Conservation (phyloP, 2,888 invertebrate species). For the Tachina fera region DNA sequence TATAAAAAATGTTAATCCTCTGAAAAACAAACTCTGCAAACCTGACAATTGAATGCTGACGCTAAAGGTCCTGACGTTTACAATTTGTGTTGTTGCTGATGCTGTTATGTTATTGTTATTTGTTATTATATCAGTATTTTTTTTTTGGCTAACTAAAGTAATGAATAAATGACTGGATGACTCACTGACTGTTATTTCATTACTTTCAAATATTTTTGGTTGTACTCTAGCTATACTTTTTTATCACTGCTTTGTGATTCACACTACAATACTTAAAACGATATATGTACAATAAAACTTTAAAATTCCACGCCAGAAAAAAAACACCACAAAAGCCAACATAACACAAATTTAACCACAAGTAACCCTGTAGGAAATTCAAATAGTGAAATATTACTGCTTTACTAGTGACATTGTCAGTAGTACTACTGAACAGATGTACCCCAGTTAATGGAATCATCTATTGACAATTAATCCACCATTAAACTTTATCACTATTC, state of each 20-base stretch:
- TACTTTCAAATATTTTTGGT: slow-evolving; percentile 58
- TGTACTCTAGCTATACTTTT: slow-evolving; percentile 2
- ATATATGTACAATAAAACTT: slow-evolving; percentile 13
- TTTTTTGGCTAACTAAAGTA: slow-evolving; percentile 45
- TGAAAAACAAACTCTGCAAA: too few relatives aligned
- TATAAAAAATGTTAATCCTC: too few relatives aligned
- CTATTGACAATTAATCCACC: too few relatives aligned
- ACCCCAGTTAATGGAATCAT: too few relatives aligned
- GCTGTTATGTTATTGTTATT: not conserved
- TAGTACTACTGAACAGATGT: too few relatives aligned
- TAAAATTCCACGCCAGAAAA: slow-evolving; percentile 64
- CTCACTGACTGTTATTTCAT: slow-evolving; percentile 61
- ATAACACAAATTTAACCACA: slow-evolving; percentile 69
- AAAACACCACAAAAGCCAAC: slow-evolving; percentile 64
- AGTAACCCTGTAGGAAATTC: too few relatives aligned
- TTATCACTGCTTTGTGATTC: slow-evolving; percentile 3
- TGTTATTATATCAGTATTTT: slow-evolving; percentile 54
- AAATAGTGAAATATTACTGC: too few relatives aligned
- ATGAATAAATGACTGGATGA: slow-evolving; percentile 22
- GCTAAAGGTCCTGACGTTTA: not conserved
- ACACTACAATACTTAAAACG: slow-evolving; percentile 60
- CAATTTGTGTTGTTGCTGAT: slow-evolving; percentile 11
- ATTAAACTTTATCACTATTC: too few relatives aligned
- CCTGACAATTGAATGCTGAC: not conserved
- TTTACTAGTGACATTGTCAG: too few relatives aligned